phyloP scores from a whole-genome alignment of 2,888 invertebrate species.

The Allacma fusca region DNA sequence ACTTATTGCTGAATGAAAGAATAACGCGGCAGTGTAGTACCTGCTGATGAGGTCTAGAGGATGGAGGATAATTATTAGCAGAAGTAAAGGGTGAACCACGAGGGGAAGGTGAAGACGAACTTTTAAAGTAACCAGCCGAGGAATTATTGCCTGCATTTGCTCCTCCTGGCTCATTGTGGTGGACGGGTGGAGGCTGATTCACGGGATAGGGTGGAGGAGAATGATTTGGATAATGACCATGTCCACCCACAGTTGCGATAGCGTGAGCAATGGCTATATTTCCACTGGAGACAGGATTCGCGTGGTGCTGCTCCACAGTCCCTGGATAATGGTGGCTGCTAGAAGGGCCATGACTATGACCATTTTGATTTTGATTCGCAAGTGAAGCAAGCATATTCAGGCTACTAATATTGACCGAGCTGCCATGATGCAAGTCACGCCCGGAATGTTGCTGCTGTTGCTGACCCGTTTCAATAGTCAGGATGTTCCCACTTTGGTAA shows the following conservation, averaged over 20 bases:
- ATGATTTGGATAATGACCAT: slow-evolving; percentile 54
- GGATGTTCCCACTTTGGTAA: slow-evolving; percentile 17
- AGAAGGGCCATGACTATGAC: background rate
- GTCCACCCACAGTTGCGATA: slow-evolving; percentile 46
- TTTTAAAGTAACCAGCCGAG: slow-evolving; percentile 29
- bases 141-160: slow-evolving; percentile 36
- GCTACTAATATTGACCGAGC: slow-evolving; percentile 23
- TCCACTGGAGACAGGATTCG: slow-evolving; percentile 3
- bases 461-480: background rate
- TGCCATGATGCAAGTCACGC: background rate
- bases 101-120: slow-evolving; percentile 48
- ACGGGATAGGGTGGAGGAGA: slow-evolving; percentile 58
- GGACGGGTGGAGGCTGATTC: slow-evolving; percentile 33
- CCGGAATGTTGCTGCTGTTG: slow-evolving; percentile 16
- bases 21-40: background rate
- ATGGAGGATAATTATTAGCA: slow-evolving; percentile 14
- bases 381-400: slow-evolving; percentile 40
- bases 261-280: slow-evolving; percentile 54
- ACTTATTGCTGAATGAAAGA: no score
- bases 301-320: slow-evolving; percentile 39
- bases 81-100: slow-evolving; percentile 49
- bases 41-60: slow-evolving; percentile 25
- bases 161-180: slow-evolving; percentile 38
- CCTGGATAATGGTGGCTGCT: slow-evolving; percentile 46
- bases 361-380: slow-evolving; percentile 45